Conservation (phyloP, 2,888 invertebrate genomes). For the Metopia argyrocephala region DNA sequence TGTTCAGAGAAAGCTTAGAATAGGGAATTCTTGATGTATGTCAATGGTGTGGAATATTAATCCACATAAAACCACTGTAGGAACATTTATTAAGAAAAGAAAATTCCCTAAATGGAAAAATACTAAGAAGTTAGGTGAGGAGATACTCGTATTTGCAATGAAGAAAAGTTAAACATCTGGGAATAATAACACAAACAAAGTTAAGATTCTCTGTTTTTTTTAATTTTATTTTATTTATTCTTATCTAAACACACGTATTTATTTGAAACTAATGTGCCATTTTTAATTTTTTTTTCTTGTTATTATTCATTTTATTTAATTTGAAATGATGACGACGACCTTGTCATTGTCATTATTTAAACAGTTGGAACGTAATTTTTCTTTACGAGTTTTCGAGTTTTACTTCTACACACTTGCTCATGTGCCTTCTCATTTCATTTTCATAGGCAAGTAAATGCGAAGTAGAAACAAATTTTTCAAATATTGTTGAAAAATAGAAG, state of each 20-base stretch:
- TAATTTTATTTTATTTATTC: not conserved
- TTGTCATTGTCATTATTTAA: conserved; percentile 52
- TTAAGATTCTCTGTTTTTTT: conserved; percentile 20
- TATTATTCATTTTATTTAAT: conserved; percentile 9
- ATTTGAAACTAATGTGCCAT: conserved; percentile 27
- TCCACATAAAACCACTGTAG: no score
- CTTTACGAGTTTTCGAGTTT: conserved; percentile 13
- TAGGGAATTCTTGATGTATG: no score
- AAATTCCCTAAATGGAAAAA: no score
- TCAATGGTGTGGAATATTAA: no score
- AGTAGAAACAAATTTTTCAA: conserved; percentile 37
- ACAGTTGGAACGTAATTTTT: conserved; percentile 44
- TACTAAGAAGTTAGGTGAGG: no score
- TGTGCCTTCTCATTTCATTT: not conserved
- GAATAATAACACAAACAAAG: not conserved
- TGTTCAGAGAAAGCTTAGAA: no score
- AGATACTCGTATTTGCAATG: no score
- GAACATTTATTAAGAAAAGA: no score
- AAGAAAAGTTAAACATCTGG: no score
- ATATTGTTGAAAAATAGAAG: not conserved
- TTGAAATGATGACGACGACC: conserved; percentile 40
- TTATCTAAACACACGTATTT: not conserved
- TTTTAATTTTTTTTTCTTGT: not conserved
- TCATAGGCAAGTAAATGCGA: not conserved
- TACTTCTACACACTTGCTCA: not conserved